These are phyloP conservation scores for Eutrigla gurnardus DNA, from an alignment of 2,797 vertebrate genomes.

Conservation along the genomic window DNA sequence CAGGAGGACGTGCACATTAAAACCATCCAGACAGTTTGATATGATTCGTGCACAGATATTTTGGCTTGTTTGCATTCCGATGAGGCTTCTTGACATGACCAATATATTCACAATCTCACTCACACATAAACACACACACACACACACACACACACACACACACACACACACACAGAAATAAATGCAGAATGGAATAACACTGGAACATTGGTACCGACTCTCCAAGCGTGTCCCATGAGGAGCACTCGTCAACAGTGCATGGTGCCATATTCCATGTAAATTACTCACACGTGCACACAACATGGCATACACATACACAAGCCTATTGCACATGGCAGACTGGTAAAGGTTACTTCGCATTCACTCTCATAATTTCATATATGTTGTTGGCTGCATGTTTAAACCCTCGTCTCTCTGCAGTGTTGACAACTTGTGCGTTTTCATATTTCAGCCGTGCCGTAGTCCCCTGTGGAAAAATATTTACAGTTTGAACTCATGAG, in stretches of 20 bases:
- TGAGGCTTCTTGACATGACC: constrained; percentile 34
- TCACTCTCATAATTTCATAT: constrained; percentile 16
- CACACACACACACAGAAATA: not conserved
- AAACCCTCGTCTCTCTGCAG: not conserved
- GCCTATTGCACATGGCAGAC: constrained; percentile 28
- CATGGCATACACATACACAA: constrained; percentile 24
- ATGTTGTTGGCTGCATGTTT: not conserved
- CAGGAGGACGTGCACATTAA: constrained; percentile 5
- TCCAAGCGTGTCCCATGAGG: constrained; percentile 22
- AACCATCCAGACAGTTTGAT: constrained; percentile 25
- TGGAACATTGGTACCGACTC: constrained; percentile 19
- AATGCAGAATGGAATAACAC: constrained; percentile 28
- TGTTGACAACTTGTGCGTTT: not conserved
- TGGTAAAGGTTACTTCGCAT: constrained; percentile 22
- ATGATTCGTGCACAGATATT: constrained; percentile 36
- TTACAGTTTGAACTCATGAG: constrained; percentile 15
- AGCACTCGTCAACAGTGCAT: constrained; percentile 26
- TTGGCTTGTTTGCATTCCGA: constrained; percentile 31
- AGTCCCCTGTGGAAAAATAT: not conserved
- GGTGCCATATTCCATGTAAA: constrained; percentile 36
- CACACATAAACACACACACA: too few species aligned
- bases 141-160: not conserved
- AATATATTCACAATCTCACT: constrained; percentile 36
- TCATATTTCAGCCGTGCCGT: constrained; percentile 19
- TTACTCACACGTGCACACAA: constrained; percentile 23